A percentile compares a stretch with the other conserved stretches of the same genome.
Evolutionary conservation across 2,888 invertebrate species (phyloP).

Genomic region (Trichogramma dendrolimi): DNA sequence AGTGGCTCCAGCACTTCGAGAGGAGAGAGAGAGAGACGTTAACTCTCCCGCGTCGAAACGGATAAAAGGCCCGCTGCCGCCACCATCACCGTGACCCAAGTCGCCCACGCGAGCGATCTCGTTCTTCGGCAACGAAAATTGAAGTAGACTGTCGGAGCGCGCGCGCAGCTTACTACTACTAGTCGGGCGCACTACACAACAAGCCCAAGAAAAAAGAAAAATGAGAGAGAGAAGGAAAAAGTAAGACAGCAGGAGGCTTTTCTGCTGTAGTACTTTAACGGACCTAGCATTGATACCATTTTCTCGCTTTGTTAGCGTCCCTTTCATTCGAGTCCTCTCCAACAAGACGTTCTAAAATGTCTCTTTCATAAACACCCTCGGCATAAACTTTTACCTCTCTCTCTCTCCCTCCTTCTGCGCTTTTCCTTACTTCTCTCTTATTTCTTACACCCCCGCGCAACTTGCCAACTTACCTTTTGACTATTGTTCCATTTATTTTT

Average conservation of each 20-base stretch:
- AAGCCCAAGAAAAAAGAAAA: neutral
- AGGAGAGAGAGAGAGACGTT: neutral
- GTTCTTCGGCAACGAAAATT: conserved; percentile 16
- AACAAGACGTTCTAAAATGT: too few relatives aligned
- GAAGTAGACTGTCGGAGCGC: conserved; percentile 15
- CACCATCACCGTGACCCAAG: conserved; percentile 5
- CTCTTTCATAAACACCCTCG: too few relatives aligned
- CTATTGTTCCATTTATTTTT: too few relatives aligned
- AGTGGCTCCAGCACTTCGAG: conserved; percentile 17
- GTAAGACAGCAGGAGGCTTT: too few relatives aligned
- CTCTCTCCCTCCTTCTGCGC: too few relatives aligned
- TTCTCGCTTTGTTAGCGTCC: conserved; percentile 1
- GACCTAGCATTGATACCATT: neutral
- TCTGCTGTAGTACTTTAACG: too few relatives aligned
- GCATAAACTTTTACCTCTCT: too few relatives aligned
- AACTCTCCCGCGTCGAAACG: conserved; percentile 26
- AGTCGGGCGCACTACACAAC: too few relatives aligned
- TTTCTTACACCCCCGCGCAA: too few relatives aligned
- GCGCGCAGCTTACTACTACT: neutral
- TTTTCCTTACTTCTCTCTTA: too few relatives aligned
- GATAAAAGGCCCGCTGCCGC: conserved; percentile 27
- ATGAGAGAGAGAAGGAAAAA: conserved; percentile 3
- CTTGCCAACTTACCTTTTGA: too few relatives aligned
- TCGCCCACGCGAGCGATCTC: neutral
- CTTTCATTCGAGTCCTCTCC: neutral